Evolutionary conservation across 1,140 invertebrate genomes (phyloP).

Genomic region (Chrysoperla carnea): DNA sequence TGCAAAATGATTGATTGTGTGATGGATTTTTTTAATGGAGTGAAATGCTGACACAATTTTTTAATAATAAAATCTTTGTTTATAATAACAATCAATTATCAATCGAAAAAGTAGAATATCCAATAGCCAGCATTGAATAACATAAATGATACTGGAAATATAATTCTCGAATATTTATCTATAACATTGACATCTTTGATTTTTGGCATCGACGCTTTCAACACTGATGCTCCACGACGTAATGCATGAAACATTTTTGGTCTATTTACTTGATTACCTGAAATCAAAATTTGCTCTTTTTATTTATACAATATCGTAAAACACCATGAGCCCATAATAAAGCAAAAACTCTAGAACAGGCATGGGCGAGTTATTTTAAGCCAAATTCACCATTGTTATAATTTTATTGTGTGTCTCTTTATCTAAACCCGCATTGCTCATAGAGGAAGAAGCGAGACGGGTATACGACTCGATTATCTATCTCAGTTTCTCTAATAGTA

Average conservation of each 20-base stretch:
- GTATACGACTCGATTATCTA: no score
- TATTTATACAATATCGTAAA: no score
- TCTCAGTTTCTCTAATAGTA: no score
- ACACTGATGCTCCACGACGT: constrained; percentile 53
- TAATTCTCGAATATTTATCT: constrained; percentile 85
- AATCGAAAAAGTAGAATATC: constrained; percentile 78
- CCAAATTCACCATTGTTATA: no score
- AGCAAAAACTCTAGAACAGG: not conserved
- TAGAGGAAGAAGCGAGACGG: no score
- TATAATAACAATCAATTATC: constrained; percentile 8
- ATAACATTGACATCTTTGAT: constrained; percentile 96
- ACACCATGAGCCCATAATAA: not conserved
- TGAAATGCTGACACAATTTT: no score
- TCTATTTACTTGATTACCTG: constrained; percentile 28
- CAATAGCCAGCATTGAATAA: constrained; percentile 89
- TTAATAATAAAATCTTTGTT: not conserved
- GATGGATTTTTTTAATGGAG: no score
- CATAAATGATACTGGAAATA: constrained; percentile 89
- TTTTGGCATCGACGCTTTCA: constrained; percentile 72
- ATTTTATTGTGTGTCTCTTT: no score
- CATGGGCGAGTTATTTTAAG: no score
- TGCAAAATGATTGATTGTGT: no score
- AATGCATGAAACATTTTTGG: constrained; percentile 62
- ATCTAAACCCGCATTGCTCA: no score
- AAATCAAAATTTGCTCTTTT: constrained; percentile 11